Evolutionary conservation across 2,113 vertebrate genomes (phyloP), one percentile per base, ranked within the genome.

Genomic region (Crocuta crocuta): DNA sequence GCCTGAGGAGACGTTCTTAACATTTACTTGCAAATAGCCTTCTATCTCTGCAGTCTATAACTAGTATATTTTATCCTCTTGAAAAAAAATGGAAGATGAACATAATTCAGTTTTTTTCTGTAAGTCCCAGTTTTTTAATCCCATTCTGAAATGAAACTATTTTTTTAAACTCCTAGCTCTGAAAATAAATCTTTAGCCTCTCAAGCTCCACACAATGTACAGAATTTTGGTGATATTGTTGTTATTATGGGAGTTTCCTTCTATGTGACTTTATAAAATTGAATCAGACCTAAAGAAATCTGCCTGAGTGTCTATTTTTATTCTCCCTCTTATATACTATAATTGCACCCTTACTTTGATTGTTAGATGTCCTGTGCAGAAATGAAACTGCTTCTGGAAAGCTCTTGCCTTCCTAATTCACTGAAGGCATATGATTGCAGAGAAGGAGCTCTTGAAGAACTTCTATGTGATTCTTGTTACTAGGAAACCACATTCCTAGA

Each of bases 401-500:
- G 5, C 58, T 58, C 24, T 94, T 48, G 13, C 43, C 26, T 96
- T 90, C 26, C 48, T 95, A 63, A 88, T 84, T 96, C 78, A 58
- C 35, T 79, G 80, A 71, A 85, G 7, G n/a, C 15, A 23, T n/a
- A 35, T 70, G 28, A 96, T 70, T 93, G 12, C 70, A 80, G n/a
- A 92, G 12, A 86, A 8, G 15, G 17, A 91, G 13, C 21, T 84
- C 70, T 89, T 94, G 39, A 82, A 95, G 50, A 95, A 61, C 66
- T 87, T 74, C 73, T 80, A 89, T 88, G 70, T 90, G 79, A 90
- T 93, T 81, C 45, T 95, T 94, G 70, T 98, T 97, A 88, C 86
- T 89, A 92, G 89, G 74, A 98, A 97, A 88, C 96, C 39, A 55
- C 76, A 93, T 74, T 95, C 55, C 50, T 96, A 93, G 53, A 90